Conservation (phyloP, 2,113 vertebrate species). For the Dolichallabes microphthalmus region DNA sequence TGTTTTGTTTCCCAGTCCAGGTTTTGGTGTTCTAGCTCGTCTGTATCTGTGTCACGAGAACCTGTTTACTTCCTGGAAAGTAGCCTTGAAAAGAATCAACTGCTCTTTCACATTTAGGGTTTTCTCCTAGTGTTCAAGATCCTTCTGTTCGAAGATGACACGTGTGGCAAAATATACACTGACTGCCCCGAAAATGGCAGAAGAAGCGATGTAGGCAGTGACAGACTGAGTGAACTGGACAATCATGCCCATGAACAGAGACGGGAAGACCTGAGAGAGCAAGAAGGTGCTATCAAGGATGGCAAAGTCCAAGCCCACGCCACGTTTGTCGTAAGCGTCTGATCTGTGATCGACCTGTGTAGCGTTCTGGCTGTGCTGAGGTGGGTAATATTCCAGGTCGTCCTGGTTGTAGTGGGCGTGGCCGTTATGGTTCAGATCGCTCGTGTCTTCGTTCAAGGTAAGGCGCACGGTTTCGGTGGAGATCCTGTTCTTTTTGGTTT, state of each 20-base stretch:
- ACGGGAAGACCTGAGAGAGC: constrained; percentile 79
- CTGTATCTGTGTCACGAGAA: neutral
- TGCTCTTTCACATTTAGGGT: neutral
- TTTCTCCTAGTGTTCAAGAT: constrained; percentile 63
- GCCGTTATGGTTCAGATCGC: constrained; percentile 55
- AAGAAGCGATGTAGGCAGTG: constrained; percentile 74
- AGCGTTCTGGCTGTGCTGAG: constrained; percentile 54
- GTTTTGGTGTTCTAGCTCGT: constrained; percentile 8
- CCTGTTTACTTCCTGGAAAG: neutral
- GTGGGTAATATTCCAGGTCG: constrained; percentile 48
- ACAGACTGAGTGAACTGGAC: constrained; percentile 76
- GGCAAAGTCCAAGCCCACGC: constrained; percentile 77
- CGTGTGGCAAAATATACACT: constrained; percentile 71
- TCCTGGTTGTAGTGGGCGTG: constrained; percentile 54
- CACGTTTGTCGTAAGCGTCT: constrained; percentile 67
- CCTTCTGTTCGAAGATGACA: constrained; percentile 76
- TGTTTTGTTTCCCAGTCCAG: neutral
- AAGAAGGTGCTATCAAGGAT: constrained; percentile 78
- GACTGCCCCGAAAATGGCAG: constrained; percentile 71
- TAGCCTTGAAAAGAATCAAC: neutral
- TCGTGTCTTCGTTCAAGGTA: constrained; percentile 60
- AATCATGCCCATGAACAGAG: constrained; percentile 77
- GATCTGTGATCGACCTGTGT: constrained; percentile 27
- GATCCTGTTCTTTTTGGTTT: constrained; percentile 64
- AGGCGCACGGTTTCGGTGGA: constrained; percentile 63